These are phyloP conservation scores for Cylindroiulus punctatus DNA, from an alignment of 2,888 invertebrate species.

Conservation along the genomic window DNA sequence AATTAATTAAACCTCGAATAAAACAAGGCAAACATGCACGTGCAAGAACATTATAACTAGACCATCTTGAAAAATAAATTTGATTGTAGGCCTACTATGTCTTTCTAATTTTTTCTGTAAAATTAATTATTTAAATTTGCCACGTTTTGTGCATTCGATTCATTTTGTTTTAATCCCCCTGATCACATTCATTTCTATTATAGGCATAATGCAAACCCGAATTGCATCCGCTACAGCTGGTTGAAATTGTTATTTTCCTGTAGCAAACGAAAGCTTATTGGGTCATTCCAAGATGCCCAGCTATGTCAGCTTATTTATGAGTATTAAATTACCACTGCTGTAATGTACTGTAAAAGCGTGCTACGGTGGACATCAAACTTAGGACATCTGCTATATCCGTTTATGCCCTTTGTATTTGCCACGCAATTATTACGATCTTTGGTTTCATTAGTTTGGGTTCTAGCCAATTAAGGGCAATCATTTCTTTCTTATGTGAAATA, in stretches of 20 bases:
- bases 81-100: no score
- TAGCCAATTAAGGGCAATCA: constrained; percentile 39
- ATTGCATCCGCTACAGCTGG: neutral
- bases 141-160: no score
- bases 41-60: no score
- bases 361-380: constrained; percentile 11
- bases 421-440: constrained; percentile 30
- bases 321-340: neutral
- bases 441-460: constrained; percentile 43
- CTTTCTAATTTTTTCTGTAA: no score
- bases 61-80: no score
- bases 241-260: neutral
- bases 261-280: neutral
- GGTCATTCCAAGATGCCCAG: neutral
- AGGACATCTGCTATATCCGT: constrained; percentile 28
- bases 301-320: constrained; percentile 5
- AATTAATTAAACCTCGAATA: neutral
- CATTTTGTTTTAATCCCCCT: no score
- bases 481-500: constrained; percentile 26
- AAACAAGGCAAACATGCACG: no score
- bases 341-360: constrained; percentile 22
- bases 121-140: no score
- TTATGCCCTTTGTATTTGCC: constrained; percentile 13
- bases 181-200: no score
- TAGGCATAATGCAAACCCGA: no score